phyloP scores from a whole-genome alignment of 2,113 vertebrate genomes.

The Brachionichthys hirsutus region DNA sequence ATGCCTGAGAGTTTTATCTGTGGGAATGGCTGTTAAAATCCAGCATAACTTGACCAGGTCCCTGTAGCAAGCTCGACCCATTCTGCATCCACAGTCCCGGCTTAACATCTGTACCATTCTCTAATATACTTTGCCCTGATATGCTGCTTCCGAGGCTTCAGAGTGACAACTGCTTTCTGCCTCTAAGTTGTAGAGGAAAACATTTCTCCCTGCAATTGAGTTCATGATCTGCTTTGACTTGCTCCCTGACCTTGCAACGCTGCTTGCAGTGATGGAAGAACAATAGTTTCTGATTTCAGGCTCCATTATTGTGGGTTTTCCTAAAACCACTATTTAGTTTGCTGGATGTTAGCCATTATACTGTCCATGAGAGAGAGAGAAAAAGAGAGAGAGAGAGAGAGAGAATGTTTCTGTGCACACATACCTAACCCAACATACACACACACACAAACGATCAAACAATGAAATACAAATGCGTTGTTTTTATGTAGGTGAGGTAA shows the following conservation, averaged over 20 bases:
- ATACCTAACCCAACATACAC: too few species aligned
- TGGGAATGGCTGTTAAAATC: conserved; percentile 72
- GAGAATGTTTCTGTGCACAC: too few species aligned
- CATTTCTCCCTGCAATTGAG: conserved; percentile 50
- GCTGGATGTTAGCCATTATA: conserved; percentile 22
- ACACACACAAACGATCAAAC: too few species aligned
- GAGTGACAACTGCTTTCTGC: conserved; percentile 33
- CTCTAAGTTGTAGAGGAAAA: conserved; percentile 38
- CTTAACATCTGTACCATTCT: conserved; percentile 53
- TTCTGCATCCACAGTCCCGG: conserved; percentile 44
- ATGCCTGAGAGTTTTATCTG: conserved; percentile 72
- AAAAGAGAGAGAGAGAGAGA: too few species aligned
- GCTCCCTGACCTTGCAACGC: conserved; percentile 33
- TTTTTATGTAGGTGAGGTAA: too few species aligned
- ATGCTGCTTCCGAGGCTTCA: conserved; percentile 22
- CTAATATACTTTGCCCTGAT: conserved; percentile 52
- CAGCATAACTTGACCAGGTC: conserved; percentile 73
- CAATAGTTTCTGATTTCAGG: conserved; percentile 33
- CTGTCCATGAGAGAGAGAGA: too few species aligned
- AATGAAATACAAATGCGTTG: too few species aligned
- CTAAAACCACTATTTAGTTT: conserved; percentile 19
- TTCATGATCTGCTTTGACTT: conserved; percentile 46
- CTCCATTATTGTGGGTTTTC: conserved; percentile 24
- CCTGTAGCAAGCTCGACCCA: conserved; percentile 73
- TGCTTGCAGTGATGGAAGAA: conserved; percentile 33